phyloP scores from a whole-genome alignment of 2,888 invertebrate genomes.

The Dioctria rufipes region DNA sequence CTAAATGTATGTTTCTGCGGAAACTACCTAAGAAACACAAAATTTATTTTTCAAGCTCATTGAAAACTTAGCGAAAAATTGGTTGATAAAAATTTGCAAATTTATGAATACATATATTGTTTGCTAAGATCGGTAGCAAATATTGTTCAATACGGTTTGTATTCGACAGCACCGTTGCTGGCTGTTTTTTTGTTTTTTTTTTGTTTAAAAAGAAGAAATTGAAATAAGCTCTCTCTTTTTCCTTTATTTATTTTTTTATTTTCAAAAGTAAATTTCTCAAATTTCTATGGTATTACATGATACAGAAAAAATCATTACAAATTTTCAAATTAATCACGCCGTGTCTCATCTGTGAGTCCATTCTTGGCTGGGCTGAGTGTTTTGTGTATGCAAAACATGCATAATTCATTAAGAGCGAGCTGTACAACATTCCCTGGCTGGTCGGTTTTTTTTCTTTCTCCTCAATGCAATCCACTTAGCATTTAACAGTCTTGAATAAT shows the following conservation, averaged over 20 bases:
- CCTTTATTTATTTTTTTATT: too few relatives aligned
- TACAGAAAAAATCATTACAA: conserved; percentile 13
- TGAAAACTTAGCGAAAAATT: too few relatives aligned
- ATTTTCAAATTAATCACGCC: conserved; percentile 32
- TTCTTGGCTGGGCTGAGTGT: too few relatives aligned
- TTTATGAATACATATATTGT: too few relatives aligned
- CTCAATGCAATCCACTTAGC: conserved; percentile 19
- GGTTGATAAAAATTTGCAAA: too few relatives aligned
- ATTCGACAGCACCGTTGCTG: background rate
- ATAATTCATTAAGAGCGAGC: background rate
- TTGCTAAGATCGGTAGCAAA: background rate
- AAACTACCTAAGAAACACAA: too few relatives aligned
- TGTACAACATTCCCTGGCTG: background rate
- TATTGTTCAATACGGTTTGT: background rate
- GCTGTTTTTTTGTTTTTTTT: background rate
- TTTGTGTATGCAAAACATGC: conserved; percentile 11
- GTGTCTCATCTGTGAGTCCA: background rate
- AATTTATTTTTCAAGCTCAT: too few relatives aligned
- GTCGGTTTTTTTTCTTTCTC: background rate
- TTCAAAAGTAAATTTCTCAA: too few relatives aligned
- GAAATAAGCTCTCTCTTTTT: too few relatives aligned
- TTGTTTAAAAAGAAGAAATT: too few relatives aligned
- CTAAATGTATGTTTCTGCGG: too few relatives aligned
- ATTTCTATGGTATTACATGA: background rate
- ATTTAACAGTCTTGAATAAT: conserved; percentile 12